A percentile compares a stretch with the other conserved stretches of the same genome.
Conservation (phyloP, 2,888 invertebrate species). For the Busseola fusca region DNA sequence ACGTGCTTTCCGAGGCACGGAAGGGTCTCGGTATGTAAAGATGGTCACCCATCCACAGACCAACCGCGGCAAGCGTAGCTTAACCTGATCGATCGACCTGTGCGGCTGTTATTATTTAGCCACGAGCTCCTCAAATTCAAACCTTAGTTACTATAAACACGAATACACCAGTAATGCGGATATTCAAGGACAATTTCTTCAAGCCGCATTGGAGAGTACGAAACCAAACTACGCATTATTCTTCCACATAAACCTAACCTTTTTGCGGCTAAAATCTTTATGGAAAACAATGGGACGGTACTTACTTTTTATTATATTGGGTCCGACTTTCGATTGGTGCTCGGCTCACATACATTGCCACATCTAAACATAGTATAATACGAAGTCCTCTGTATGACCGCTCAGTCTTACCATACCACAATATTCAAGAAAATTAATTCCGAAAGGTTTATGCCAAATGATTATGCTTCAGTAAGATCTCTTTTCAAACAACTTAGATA, state of each 20-base stretch:
- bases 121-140: no score
- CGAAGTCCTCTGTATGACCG: background rate
- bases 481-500: no score
- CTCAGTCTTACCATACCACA: background rate
- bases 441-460: background rate
- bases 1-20: no score
- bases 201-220: background rate
- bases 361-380: background rate
- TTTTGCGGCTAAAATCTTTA: conserved; percentile 39
- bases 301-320: conserved; percentile 66
- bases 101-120: no score
- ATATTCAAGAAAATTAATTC: background rate
- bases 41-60: no score
- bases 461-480: background rate
- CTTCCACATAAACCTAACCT: conserved; percentile 37
- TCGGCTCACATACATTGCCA: background rate
- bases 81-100: no score
- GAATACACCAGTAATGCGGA: background rate
- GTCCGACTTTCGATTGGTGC: conserved; percentile 20
- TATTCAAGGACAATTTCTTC: conserved; percentile 2
- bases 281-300: conserved; percentile 66
- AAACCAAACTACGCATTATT: conserved; percentile 37
- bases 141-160: background rate
- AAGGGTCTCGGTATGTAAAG: no score
- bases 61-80: no score